phyloP scores from a whole-genome alignment of 1,140 invertebrate species.

The Macrotrachela quadricornifera region DNA sequence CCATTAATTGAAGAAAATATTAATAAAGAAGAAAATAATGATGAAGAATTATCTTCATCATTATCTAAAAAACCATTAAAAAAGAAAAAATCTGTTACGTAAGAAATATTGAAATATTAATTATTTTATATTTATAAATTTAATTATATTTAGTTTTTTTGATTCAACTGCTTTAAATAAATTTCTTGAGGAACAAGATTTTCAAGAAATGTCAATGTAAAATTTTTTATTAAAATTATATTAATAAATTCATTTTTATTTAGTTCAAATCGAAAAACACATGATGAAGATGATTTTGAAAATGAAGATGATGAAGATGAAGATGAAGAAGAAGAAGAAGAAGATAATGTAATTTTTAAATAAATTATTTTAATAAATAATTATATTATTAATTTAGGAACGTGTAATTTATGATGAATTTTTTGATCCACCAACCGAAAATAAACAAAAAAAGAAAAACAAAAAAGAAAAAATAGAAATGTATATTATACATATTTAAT shows the following conservation, averaged over 20 bases:
- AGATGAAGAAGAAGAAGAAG: background rate
- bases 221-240: background rate
- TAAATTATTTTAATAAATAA: too few relatives aligned
- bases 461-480: too few relatives aligned
- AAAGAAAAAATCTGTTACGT: too few relatives aligned
- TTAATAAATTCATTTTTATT: background rate
- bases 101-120: too few relatives aligned
- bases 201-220: background rate
- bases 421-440: too few relatives aligned
- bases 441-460: too few relatives aligned
- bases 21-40: background rate
- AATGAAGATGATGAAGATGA: conserved; percentile 4
- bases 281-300: background rate
- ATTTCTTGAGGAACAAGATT: background rate
- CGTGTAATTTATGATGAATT: too few relatives aligned
- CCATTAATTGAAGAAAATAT: background rate
- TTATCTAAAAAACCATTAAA: background rate
- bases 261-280: background rate
- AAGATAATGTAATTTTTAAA: background rate
- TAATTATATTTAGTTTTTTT: background rate
- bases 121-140: too few relatives aligned
- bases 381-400: too few relatives aligned
- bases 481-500: too few relatives aligned
- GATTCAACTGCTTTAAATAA: background rate
- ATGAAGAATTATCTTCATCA: background rate